Percentiles rank a stretch among this genome's conserved stretches.
These are phyloP conservation scores for Spongia lamella DNA, from an alignment of 37 sponge, comb jelly and placozoan species.

Conservation along the genomic window DNA sequence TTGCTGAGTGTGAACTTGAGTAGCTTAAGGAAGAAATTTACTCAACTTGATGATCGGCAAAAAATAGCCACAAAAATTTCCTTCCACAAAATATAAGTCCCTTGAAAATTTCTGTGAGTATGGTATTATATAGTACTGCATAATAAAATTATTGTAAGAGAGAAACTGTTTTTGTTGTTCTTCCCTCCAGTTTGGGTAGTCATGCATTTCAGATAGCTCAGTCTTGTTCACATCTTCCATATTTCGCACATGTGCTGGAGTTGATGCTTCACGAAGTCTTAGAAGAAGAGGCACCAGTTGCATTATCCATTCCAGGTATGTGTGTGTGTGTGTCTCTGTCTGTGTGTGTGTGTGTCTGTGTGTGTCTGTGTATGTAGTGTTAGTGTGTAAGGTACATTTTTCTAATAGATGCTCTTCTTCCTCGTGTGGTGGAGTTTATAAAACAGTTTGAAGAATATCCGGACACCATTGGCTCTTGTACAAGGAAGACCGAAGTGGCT, in stretches of 20 bases:
- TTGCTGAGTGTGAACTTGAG: no score
- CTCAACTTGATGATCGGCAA: no score
- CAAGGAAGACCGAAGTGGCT: conserved; percentile 91
- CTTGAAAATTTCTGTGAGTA: no score
- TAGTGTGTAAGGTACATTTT: conserved; percentile 73
- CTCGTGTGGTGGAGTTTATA: conserved; percentile 84
- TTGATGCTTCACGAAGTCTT: conserved; percentile 92
- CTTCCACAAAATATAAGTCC: no score
- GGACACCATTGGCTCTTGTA: conserved; percentile 85
- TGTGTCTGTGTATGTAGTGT: conserved; percentile 6
- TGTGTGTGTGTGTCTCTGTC: conserved; percentile 20
- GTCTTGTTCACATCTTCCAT: conserved; percentile 75
- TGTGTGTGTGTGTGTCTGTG: conserved; percentile 13
- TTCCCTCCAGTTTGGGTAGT: conserved; percentile 62
- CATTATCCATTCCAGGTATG: conserved; percentile 76
- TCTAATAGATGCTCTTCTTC: conserved; percentile 89
- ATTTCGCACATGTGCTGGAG: conserved; percentile 91
- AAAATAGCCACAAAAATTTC: no score
- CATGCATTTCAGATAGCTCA: conserved; percentile 87
- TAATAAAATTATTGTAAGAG: no score
- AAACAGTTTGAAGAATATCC: conserved; percentile 87
- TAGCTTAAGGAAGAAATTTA: no score
- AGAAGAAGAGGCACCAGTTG: conserved; percentile 90
- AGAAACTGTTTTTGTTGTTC: no score
- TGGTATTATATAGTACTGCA: no score